phyloP scores from a whole-genome alignment of 2,888 invertebrate species.

The Rutpela maculata region DNA sequence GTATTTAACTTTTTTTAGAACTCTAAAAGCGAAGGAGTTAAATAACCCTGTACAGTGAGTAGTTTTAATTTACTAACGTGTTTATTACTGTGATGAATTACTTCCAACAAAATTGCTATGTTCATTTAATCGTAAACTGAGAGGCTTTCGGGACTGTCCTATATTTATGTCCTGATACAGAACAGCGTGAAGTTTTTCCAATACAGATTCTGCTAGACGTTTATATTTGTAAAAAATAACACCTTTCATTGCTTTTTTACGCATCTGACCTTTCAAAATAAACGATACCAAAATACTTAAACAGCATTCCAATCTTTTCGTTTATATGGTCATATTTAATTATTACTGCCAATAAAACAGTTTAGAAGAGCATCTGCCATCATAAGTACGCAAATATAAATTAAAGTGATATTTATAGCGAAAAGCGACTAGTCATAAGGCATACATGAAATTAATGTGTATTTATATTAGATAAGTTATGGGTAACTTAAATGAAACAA shows the following conservation, averaged over 20 bases:
- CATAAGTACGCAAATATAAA: background rate
- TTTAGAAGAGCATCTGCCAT: constrained; percentile 13
- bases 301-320: constrained; percentile 10
- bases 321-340: constrained; percentile 22
- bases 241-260: background rate
- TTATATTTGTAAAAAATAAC: background rate
- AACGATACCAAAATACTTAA: background rate
- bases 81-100: too few species aligned
- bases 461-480: constrained; percentile 3
- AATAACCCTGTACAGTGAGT: too few species aligned
- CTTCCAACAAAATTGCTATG: too few species aligned
- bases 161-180: too few species aligned
- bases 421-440: background rate
- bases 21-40: too few species aligned
- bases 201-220: too few species aligned
- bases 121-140: too few species aligned
- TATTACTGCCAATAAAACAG: constrained; percentile 28
- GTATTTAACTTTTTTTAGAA: too few species aligned
- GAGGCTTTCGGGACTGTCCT: too few species aligned
- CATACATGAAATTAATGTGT: constrained; percentile 1
- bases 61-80: too few species aligned
- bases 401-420: constrained; percentile 2
- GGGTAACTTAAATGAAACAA: background rate
- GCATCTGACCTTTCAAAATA: constrained; percentile 11
- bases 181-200: too few species aligned